A percentile compares a stretch with the other conserved stretches of the same genome.
Evolutionary conservation across 1,140 invertebrate genomes (phyloP).

Genomic region (Drosophila lacertosa): DNA sequence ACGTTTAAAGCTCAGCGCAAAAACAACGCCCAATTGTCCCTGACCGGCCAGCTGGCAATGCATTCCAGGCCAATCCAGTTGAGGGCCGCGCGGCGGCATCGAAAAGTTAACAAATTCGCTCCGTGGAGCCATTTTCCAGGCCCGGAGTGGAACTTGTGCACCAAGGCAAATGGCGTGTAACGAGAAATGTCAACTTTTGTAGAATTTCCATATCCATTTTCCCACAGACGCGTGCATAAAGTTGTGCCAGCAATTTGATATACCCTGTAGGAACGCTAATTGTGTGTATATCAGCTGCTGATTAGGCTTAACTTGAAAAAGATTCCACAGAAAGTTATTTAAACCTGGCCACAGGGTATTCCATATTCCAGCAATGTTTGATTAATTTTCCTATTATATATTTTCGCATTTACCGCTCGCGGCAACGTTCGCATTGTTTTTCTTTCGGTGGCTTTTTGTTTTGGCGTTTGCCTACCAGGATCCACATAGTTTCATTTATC

Average conservation of each 20-base stretch:
- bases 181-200: slow-evolving; percentile 45
- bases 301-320: no score
- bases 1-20: slow-evolving; percentile 14
- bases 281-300: no score
- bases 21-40: background rate
- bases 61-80: background rate
- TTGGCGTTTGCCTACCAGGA: slow-evolving; percentile 10
- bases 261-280: background rate
- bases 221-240: slow-evolving; percentile 44
- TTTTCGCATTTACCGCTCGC: slow-evolving; percentile 18
- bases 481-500: slow-evolving; percentile 73
- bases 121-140: slow-evolving; percentile 6
- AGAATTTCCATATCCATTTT: slow-evolving; percentile 36
- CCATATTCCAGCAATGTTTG: background rate
- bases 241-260: slow-evolving; percentile 40
- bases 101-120: slow-evolving; percentile 51
- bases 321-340: background rate
- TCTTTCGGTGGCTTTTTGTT: slow-evolving; percentile 7
- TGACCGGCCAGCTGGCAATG: background rate
- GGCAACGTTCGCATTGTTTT: background rate
- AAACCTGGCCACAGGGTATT: background rate
- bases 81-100: slow-evolving; percentile 37
- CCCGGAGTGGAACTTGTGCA: slow-evolving; percentile 17
- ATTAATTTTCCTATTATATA: background rate
- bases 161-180: slow-evolving; percentile 44